Conservation (phyloP, 1,140 invertebrate genomes). For the Rhyzopertha dominica region DNA sequence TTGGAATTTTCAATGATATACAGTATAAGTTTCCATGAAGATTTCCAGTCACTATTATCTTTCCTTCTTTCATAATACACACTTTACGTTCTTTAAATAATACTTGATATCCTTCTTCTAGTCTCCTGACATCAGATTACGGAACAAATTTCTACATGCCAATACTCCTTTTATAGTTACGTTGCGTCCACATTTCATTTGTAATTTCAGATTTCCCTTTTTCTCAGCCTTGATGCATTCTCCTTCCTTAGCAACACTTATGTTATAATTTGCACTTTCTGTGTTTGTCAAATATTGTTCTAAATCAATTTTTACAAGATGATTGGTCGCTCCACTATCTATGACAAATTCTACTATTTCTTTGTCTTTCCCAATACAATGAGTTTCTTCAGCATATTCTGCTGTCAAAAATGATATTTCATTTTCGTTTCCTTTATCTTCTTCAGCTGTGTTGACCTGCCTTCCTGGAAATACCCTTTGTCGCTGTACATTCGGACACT, state of each 20-base stretch:
- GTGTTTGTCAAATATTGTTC: conserved; percentile 1
- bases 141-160: conserved; percentile 2
- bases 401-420: conserved; percentile 2
- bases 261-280: neutral
- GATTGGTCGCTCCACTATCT: conserved; percentile 7
- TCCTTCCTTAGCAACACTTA: conserved; percentile 8
- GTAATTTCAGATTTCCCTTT: neutral
- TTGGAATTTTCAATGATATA: conserved; percentile 6
- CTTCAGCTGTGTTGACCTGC: neutral
- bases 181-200: neutral
- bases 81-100: conserved; percentile 14
- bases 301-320: conserved; percentile 2
- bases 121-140: conserved; percentile 7
- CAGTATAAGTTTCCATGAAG: conserved; percentile 16
- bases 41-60: conserved; percentile 13
- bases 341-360: conserved; percentile 6
- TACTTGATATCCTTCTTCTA: conserved; percentile 7
- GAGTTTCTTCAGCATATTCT: neutral
- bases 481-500: conserved; percentile 3
- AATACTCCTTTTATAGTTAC: conserved; percentile 1
- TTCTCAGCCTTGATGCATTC: conserved; percentile 5
- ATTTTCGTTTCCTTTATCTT: conserved; percentile 1
- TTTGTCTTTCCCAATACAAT: neutral
- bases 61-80: conserved; percentile 6
- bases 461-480: no score